Evolutionary conservation across 1,140 invertebrate genomes (phyloP).

Genomic region (Scylla paramamosain): DNA sequence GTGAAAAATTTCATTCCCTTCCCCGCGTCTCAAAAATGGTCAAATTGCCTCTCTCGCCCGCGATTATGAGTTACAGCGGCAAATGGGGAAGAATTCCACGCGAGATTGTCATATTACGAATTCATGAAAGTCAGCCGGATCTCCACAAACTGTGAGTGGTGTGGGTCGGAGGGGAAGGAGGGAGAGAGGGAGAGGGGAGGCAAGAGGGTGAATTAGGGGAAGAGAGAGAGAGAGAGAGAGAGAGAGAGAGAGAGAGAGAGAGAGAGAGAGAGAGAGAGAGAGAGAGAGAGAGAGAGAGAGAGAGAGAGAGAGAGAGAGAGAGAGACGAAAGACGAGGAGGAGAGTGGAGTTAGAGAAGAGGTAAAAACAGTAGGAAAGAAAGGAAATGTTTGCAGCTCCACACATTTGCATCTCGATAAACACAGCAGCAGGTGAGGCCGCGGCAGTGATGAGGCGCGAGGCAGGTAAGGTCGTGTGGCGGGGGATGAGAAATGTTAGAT

Average conservation of each 20-base stretch:
- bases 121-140: slow-evolving; percentile 64
- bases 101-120: slow-evolving; percentile 64
- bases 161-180: not conserved
- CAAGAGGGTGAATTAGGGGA: not conserved
- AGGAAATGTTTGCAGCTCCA: not conserved
- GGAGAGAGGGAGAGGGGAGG: not conserved
- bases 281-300: slow-evolving; percentile 58
- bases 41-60: slow-evolving; percentile 53
- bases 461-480: not conserved
- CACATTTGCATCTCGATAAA: slow-evolving; percentile 28
- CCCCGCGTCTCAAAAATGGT: slow-evolving; percentile 44
- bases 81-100: slow-evolving; percentile 63
- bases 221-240: slow-evolving; percentile 35
- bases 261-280: slow-evolving; percentile 46
- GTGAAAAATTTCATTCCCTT: slow-evolving; percentile 52
- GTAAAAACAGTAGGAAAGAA: not conserved
- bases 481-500: no score
- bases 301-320: slow-evolving; percentile 31
- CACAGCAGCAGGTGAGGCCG: not conserved
- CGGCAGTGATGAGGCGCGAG: not conserved
- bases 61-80: slow-evolving; percentile 63
- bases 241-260: slow-evolving; percentile 52
- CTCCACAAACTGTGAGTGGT: slow-evolving; percentile 66
- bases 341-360: not conserved
- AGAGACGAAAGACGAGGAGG: not conserved